A percentile compares a stretch with the other conserved stretches of the same genome.
These are phyloP conservation scores for Adelphocoris suturalis DNA, from an alignment of 2,888 invertebrate species.

Conservation along the genomic window DNA sequence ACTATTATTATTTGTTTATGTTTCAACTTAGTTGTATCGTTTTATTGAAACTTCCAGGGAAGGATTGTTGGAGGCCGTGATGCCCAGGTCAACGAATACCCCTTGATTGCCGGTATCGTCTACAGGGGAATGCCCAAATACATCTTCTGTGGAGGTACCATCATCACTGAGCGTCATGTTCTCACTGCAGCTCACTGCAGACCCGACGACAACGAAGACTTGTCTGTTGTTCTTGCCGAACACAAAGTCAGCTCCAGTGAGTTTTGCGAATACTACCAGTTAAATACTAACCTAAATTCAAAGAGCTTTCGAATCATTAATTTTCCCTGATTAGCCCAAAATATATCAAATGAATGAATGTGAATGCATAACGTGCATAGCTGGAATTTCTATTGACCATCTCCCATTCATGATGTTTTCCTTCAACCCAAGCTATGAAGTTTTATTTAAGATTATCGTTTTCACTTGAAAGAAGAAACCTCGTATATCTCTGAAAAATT, in stretches of 20 bases:
- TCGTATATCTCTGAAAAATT: no score
- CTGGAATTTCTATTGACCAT: no score
- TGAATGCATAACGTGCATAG: no score
- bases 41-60: slow-evolving; percentile 77
- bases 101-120: slow-evolving; percentile 81
- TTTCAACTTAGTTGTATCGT: background rate
- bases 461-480: no score
- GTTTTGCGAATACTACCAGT: background rate
- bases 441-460: no score
- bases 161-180: slow-evolving; percentile 79
- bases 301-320: no score
- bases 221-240: slow-evolving; percentile 80
- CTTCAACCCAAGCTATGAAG: no score
- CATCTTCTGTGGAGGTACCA: slow-evolving; percentile 81
- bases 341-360: no score
- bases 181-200: slow-evolving; percentile 83
- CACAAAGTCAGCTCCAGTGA: slow-evolving; percentile 79
- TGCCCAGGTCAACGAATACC: slow-evolving; percentile 82
- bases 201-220: slow-evolving; percentile 74
- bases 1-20: background rate
- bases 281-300: no score
- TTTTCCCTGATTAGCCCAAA: no score
- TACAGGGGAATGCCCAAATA: slow-evolving; percentile 75
- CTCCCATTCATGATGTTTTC: no score
- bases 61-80: slow-evolving; percentile 81